A percentile compares a stretch with the other conserved stretches of the same genome.
Evolutionary conservation across 37 sponge, comb jelly and placozoan genomes (phyloP).

Genomic region (Petrosia ficiformis): DNA sequence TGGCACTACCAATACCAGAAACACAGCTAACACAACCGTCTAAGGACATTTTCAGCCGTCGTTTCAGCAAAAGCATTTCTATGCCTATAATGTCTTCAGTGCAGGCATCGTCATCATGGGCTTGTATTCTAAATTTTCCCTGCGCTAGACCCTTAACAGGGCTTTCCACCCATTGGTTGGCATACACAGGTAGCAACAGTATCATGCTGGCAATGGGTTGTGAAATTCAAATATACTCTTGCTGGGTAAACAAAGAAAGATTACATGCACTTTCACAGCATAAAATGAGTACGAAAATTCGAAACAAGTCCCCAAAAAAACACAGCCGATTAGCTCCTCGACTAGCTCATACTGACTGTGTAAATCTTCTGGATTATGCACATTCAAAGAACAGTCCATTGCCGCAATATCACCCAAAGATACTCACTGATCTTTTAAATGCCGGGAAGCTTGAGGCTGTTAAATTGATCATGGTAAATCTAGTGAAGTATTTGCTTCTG

Average conservation of each 20-base stretch:
- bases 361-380: constrained; percentile 63
- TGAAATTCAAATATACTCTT: constrained; percentile 59
- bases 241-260: constrained; percentile 22
- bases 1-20: constrained; percentile 25
- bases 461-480: constrained; percentile 74
- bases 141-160: constrained; percentile 22
- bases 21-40: not conserved
- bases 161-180: constrained; percentile 19
- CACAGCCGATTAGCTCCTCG: not conserved
- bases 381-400: constrained; percentile 49
- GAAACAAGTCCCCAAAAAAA: not conserved
- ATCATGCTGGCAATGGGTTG: constrained; percentile 38
- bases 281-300: not conserved
- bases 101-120: constrained; percentile 28
- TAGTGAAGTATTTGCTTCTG: constrained; percentile 57
- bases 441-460: constrained; percentile 72
- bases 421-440: constrained; percentile 80
- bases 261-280: not conserved
- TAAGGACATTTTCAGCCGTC: not conserved
- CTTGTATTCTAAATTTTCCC: constrained; percentile 47
- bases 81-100: not conserved
- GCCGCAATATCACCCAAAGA: constrained; percentile 93
- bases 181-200: constrained; percentile 69
- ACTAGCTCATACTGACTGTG: not conserved
- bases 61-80: not conserved